Evolutionary conservation across 2,797 vertebrate species (phyloP).

Genomic region (Limnodromus scolopaceus): DNA sequence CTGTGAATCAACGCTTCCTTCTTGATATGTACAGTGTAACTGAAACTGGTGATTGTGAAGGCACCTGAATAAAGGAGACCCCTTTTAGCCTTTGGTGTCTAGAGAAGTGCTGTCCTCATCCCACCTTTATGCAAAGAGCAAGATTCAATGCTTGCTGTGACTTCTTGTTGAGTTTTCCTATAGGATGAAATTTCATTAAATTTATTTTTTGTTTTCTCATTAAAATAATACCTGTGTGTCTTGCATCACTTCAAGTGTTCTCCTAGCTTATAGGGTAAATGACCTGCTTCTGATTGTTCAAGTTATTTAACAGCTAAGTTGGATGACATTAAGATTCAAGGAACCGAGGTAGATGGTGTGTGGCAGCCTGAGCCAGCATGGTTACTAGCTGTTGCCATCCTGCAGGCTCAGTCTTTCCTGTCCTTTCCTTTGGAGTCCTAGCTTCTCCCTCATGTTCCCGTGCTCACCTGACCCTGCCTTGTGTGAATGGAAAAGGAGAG

Average conservation of each 20-base stretch:
- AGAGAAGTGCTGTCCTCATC: neutral
- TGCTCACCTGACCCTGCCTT: neutral
- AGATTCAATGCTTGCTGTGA: neutral
- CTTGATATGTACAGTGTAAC: neutral
- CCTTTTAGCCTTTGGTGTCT: neutral
- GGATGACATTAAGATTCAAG: neutral
- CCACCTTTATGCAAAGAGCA: neutral
- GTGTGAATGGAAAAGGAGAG: neutral
- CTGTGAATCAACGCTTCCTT: neutral
- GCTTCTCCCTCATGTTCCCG: neutral
- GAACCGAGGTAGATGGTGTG: neutral
- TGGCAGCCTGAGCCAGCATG: fast-evolving
- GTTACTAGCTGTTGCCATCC: neutral
- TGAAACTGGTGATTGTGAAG: neutral
- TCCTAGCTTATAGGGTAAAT: neutral
- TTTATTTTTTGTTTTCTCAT: neutral
- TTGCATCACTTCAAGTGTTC: neutral
- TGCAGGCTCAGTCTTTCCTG: neutral
- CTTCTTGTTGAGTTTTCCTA: neutral
- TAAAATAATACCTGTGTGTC: neutral
- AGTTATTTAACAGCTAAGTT: neutral
- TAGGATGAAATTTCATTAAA: neutral
- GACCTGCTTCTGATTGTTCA: neutral
- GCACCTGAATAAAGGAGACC: neutral
- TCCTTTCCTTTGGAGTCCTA: neutral